Base-by-base conservation (phyloP, 2,797 vertebrate genomes). In the Clarias pachynema region DNA sequence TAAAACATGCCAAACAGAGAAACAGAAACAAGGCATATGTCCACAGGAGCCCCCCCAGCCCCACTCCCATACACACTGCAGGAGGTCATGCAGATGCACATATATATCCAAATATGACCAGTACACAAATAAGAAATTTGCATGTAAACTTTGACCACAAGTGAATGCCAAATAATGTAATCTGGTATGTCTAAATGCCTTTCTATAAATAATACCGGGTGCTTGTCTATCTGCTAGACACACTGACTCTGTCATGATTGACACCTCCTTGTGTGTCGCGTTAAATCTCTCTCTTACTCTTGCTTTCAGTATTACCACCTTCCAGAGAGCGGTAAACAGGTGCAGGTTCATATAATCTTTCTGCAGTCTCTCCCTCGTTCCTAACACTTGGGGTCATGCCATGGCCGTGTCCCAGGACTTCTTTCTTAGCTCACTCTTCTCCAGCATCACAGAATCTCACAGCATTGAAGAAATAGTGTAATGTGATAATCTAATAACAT, bases 301-400 rank as follows among this genome's bases (percentile, higher is more conserved):
- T 37, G 24, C 77, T 24, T 40, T 20, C 56, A 65, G 85, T 78
- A 87, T 91, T 87, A 81, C 92, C 89, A 83, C 82, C 88, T 91
- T 92, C 89, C 88, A 91, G 86, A 90, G 86, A 89, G 44, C 79
- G 79, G 31, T 79, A 37, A 86, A 91, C 93, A 91, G 91, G 91
- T 93, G 86, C 62, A 86, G 86, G 91, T 89, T 85, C 86, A 79
- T 85, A 34, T 18, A 29, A 84, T 84, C 80, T 37, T 34, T 89
- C 85, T 77, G 81, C 79, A 86, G 81, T 87, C 88, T 63, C 65
- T 56, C 72, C 7, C 74, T 82, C 84, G 85, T 85, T 81, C 72
- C 70, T 81, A 12, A 34, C 62, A 56, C 84, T 72, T 69, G 69
- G 29, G 80, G 53, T 57, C 24, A 53, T 60, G 66, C 66, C 49